Evolutionary conservation across 2,888 invertebrate genomes (phyloP).

Genomic region (Anoncus sp.): DNA sequence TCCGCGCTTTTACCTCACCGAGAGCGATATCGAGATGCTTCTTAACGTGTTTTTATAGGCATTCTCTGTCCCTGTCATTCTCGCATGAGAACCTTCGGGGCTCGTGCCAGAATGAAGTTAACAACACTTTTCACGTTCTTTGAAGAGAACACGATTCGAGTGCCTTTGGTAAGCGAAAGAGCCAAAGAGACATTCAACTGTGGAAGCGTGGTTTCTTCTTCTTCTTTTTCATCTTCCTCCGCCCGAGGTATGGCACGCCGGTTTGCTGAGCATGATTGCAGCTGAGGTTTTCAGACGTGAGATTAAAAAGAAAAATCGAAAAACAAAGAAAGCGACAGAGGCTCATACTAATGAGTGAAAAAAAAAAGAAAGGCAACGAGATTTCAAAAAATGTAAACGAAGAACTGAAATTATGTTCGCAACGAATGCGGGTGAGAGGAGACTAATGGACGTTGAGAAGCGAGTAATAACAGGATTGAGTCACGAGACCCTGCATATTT

Average conservation of each 20-base stretch:
- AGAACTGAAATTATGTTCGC: not conserved
- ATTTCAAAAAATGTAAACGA: not conserved
- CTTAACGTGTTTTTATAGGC: constrained; percentile 24
- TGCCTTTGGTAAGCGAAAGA: constrained; percentile 49
- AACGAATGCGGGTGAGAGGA: not conserved
- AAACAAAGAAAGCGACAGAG: not conserved
- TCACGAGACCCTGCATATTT: not conserved
- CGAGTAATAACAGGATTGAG: not conserved
- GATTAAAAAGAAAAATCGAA: constrained; percentile 1
- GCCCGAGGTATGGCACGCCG: constrained; percentile 5
- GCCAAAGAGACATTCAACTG: constrained; percentile 47
- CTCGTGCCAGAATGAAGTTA: constrained; percentile 69
- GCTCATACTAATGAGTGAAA: not conserved
- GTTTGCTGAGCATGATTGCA: constrained; percentile 29
- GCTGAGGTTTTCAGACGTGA: constrained; percentile 3
- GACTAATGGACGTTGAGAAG: constrained; percentile 1
- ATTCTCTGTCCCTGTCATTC: constrained; percentile 34
- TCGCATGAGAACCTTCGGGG: constrained; percentile 45
- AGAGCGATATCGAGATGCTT: constrained; percentile 43
- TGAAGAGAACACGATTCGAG: constrained; percentile 64
- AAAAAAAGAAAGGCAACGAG: not conserved
- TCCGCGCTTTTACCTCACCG: constrained; percentile 23
- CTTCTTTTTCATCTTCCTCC: not conserved
- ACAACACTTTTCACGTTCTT: constrained; percentile 70
- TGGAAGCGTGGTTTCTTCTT: constrained; percentile 35